A percentile compares a stretch with the other conserved stretches of the same genome.
Conservation (phyloP, 2,113 vertebrate species). For the Cariama cristata region DNA sequence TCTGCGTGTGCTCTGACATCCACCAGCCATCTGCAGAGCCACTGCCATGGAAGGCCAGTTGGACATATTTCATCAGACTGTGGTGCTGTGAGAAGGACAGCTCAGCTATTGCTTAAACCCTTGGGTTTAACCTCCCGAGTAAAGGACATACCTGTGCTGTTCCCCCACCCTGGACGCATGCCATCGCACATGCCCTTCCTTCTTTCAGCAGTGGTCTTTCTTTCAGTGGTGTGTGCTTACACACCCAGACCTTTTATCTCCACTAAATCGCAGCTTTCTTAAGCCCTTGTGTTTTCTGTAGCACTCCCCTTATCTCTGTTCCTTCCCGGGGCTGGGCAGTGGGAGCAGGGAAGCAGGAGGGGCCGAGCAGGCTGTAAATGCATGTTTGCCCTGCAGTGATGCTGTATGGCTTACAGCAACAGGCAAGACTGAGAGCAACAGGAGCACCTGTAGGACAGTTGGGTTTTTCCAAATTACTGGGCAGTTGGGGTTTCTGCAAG, state of each 20-base stretch:
- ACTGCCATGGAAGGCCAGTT: not conserved
- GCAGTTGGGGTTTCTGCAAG: not conserved
- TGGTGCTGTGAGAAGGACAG: not conserved
- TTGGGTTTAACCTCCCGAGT: not conserved
- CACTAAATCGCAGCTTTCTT: constrained; percentile 38
- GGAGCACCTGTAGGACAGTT: not conserved
- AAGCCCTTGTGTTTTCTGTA: constrained; percentile 35
- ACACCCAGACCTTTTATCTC: constrained; percentile 33
- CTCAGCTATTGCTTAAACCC: not conserved
- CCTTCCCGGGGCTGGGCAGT: constrained; percentile 9
- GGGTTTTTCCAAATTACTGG: not conserved
- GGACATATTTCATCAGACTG: not conserved
- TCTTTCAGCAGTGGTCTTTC: not conserved
- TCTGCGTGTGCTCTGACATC: not conserved
- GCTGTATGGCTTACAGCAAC: not conserved
- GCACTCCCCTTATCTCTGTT: constrained; percentile 54
- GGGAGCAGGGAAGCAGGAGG: constrained; percentile 9
- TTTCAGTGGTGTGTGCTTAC: not conserved
- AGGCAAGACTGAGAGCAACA: not conserved
- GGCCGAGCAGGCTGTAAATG: not conserved
- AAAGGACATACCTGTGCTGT: not conserved
- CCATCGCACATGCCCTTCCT: not conserved
- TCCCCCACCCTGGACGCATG: not conserved
- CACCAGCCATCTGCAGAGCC: not conserved
- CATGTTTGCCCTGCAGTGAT: not conserved